Base-by-base conservation (phyloP, 2,888 invertebrate genomes). In the Scaeva pyrastri region DNA sequence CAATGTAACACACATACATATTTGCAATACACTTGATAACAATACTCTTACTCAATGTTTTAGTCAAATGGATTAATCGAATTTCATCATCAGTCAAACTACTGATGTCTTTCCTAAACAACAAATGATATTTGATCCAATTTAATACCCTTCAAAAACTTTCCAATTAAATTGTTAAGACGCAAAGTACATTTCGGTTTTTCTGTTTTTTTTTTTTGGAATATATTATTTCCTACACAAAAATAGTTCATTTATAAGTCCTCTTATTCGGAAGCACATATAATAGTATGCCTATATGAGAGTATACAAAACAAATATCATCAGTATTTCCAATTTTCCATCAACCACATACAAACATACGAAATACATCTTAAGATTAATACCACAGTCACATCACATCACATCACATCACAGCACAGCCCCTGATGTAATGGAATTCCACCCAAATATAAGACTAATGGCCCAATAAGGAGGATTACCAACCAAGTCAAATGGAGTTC, bases 381-480 rank as follows among this genome's bases (percentile, higher is more conserved):
- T 86, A 73, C 85, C 66, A 55, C 55, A 79, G 50, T 74, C 80
- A 75, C 71, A 66, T 60, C 31, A 26, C 58, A 58, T 19, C 39
- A 70, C 43, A 50, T 31, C 31, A 26, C 58, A 58, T 19, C 39
- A 70, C 43, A 50, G 21, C 76, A 26, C 48, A 58, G n/a, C 21
- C 75, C 19, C 56, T 52, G 70, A 83, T 31, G 23, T 62, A 72
- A 81, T 85, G 48, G 60, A 36, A 86, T 81, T 86, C 19, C 76
- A 76, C 11, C 70, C 60, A 73, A 86, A 77, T 81, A 56, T 81
- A 56, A 77, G 85, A 77, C 81, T 81, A 81, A 77, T 86, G 64
- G 71, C 80, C 75, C 79, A 72, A 64, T 48, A 48, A 16, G 50
- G 72, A 81, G 85, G 85, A 86, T 86, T 86, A 81, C 76, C 85